Evolutionary conservation across 2,113 vertebrate species (phyloP).

Genomic region (Odocoileus hemionus): DNA sequence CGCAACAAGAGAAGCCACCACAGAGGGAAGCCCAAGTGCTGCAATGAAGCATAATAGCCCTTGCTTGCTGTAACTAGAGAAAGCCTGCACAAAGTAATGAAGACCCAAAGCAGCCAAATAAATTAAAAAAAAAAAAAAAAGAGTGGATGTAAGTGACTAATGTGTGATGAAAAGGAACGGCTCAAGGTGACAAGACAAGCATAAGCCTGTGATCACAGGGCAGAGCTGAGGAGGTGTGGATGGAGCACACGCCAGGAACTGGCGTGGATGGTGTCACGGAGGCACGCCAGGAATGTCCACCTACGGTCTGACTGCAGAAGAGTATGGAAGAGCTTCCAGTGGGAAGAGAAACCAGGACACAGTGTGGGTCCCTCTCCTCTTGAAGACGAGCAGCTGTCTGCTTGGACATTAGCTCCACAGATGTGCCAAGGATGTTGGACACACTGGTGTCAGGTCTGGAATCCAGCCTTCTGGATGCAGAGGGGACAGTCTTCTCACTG

Average conservation of each 20-base stretch:
- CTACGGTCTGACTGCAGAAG: background rate
- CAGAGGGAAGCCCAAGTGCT: background rate
- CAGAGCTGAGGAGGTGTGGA: background rate
- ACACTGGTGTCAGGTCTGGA: background rate
- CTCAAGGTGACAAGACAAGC: background rate
- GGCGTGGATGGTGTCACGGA: background rate
- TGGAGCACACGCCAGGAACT: background rate
- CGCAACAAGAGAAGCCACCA: background rate
- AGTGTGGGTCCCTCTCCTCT: background rate
- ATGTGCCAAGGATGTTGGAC: background rate
- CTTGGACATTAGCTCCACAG: background rate
- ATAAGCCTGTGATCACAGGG: background rate
- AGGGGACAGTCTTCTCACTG: background rate
- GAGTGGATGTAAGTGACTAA: background rate
- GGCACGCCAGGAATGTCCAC: background rate
- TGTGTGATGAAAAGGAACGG: background rate
- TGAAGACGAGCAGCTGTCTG: background rate
- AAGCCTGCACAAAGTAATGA: background rate
- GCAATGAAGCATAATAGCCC: background rate
- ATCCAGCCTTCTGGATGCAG: background rate
- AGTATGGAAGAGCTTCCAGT: background rate
- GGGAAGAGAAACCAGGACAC: background rate
- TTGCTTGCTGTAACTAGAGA: background rate
- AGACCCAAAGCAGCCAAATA: background rate
- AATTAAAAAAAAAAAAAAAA: background rate